Percentiles rank a stretch among this genome's conserved stretches.
phyloP scores from a whole-genome alignment of 2,113 vertebrate species.

The Sakesphorus luctuosus region DNA sequence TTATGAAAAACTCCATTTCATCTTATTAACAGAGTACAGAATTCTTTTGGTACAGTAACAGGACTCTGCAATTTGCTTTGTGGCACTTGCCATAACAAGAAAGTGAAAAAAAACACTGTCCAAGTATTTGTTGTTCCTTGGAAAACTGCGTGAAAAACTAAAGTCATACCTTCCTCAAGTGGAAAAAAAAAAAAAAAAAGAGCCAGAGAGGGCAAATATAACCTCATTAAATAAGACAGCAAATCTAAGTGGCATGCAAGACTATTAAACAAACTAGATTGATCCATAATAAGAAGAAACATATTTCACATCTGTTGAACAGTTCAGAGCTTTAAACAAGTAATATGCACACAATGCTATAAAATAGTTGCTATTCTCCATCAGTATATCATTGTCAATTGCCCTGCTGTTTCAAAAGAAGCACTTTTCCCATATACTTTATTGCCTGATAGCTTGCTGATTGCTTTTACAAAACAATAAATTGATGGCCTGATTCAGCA shows the following conservation, averaged over 20 bases:
- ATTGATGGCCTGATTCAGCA: conserved; percentile 81
- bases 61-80: not conserved
- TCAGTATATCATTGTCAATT: conserved; percentile 78
- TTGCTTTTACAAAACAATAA: conserved; percentile 84
- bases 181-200: conserved; percentile 14
- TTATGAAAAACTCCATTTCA: not conserved
- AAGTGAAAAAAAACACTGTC: not conserved
- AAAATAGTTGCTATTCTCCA: conserved; percentile 53
- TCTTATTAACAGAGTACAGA: not conserved
- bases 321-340: conserved; percentile 76
- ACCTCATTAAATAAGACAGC: conserved; percentile 72
- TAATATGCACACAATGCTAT: conserved; percentile 60
- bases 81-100: not conserved
- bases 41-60: conserved; percentile 8
- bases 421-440: conserved; percentile 80
- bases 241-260: conserved; percentile 61
- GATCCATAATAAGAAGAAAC: conserved; percentile 78
- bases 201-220: conserved; percentile 46
- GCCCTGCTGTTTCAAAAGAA: conserved; percentile 72
- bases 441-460: conserved; percentile 84
- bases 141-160: conserved; percentile 50
- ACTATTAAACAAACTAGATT: conserved; percentile 77
- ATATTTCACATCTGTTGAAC: conserved; percentile 79
- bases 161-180: not conserved
- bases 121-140: not conserved